A percentile compares a stretch with the other conserved stretches of the same genome.
Conservation (phyloP, 30 jellyfish, hydroid and myxozoan species). For the Aurelia aurita region DNA sequence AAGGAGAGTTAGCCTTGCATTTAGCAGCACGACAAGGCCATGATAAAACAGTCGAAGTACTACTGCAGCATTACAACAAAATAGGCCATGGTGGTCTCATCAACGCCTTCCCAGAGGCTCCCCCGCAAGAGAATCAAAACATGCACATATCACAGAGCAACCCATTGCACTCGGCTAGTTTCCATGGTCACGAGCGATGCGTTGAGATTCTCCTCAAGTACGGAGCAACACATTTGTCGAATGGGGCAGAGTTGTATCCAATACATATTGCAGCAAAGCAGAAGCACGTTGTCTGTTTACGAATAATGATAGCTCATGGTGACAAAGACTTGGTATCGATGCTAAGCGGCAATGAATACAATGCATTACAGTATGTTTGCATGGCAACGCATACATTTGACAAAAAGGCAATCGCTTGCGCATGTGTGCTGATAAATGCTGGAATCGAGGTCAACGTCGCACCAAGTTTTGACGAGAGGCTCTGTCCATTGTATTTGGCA, state of each 20-base stretch:
- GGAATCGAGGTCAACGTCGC: conserved; percentile 71
- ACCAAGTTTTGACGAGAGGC: conserved; percentile 64
- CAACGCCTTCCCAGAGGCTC: conserved; percentile 69
- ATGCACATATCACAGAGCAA: conserved; percentile 58
- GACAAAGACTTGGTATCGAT: conserved; percentile 25
- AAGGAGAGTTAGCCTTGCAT: conserved; percentile 78
- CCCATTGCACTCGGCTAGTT: conserved; percentile 84
- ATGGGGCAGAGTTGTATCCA: conserved; percentile 83
- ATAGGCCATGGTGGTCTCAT: conserved; percentile 46
- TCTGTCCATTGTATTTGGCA: conserved; percentile 75
- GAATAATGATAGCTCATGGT: conserved; percentile 69
- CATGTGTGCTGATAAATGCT: conserved; percentile 87
- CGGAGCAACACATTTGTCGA: conserved; percentile 86
- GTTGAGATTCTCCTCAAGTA: conserved; percentile 71
- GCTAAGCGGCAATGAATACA: conserved; percentile 54
- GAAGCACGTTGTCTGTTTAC: conserved; percentile 71
- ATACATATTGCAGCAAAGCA: conserved; percentile 75
- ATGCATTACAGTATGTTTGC: conserved; percentile 86
- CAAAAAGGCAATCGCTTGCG: conserved; percentile 82
- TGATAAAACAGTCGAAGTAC: conserved; percentile 53
- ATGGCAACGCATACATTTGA: conserved; percentile 78
- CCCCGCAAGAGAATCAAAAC: not conserved
- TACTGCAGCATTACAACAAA: conserved; percentile 59
- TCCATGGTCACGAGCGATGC: conserved; percentile 86
- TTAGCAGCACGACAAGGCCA: conserved; percentile 87